These are phyloP conservation scores for Sylvia borin DNA, from an alignment of 2,797 vertebrate species.

Conservation along the genomic window DNA sequence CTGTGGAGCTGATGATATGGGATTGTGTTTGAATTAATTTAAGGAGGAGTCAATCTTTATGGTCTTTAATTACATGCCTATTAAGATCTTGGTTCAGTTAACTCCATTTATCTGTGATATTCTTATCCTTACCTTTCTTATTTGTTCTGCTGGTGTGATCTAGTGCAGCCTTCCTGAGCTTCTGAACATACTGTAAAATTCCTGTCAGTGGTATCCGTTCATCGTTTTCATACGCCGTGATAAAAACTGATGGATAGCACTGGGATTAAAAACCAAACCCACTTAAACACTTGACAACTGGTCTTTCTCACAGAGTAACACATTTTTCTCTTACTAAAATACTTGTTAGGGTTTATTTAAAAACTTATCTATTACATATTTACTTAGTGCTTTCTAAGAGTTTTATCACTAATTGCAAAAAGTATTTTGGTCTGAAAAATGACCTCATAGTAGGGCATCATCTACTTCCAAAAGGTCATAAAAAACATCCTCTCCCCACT, in stretches of 20 bases:
- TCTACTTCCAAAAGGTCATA: not conserved
- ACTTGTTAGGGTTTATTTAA: not conserved
- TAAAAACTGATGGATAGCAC: slow-evolving; percentile 90
- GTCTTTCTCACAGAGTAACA: not conserved
- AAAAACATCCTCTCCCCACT: not conserved
- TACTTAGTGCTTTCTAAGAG: not conserved
- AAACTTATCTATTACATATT: not conserved
- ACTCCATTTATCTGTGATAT: not conserved
- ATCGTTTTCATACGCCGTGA: slow-evolving; percentile 89
- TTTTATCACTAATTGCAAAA: not conserved
- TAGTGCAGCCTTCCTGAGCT: slow-evolving; percentile 79
- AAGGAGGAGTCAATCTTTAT: not conserved
- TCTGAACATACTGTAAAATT: slow-evolving; percentile 82
- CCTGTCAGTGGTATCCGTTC: slow-evolving; percentile 83
- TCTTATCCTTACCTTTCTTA: slow-evolving; percentile 40
- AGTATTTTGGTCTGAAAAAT: not conserved
- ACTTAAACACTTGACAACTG: not conserved
- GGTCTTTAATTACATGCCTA: not conserved
- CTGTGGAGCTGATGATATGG: not conserved
- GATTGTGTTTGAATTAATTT: not conserved
- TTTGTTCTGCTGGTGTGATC: slow-evolving; percentile 63
- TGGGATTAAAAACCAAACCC: slow-evolving; percentile 44
- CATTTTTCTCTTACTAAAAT: not conserved
- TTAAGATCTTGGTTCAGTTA: not conserved
- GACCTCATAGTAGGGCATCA: not conserved